These are phyloP conservation scores for Pachycephala philippinensis DNA, from an alignment of 2,113 vertebrate species.

Conservation along the genomic window DNA sequence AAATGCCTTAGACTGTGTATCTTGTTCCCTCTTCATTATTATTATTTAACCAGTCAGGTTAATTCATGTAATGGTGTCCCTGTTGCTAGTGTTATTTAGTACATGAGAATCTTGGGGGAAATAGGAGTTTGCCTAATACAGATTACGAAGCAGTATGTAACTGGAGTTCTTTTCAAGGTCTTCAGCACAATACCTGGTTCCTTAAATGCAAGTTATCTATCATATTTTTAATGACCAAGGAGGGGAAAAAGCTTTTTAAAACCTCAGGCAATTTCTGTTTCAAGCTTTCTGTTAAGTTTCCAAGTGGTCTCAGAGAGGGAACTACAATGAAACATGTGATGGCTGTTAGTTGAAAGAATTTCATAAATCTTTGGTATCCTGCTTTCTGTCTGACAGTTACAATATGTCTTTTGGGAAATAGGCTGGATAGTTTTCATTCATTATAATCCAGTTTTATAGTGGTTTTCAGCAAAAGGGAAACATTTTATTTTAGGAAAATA, in stretches of 20 bases:
- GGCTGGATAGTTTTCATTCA: neutral
- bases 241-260: neutral
- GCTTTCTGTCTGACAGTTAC: neutral
- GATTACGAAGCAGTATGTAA: neutral
- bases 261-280: neutral
- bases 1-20: neutral
- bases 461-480: neutral
- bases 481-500: neutral
- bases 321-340: neutral
- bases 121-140: neutral
- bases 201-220: neutral
- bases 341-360: neutral
- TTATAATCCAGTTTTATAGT: neutral
- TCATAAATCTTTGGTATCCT: neutral
- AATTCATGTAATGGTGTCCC: neutral
- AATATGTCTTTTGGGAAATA: neutral
- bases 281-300: neutral
- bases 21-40: neutral
- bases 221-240: neutral
- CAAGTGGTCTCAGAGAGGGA: neutral
- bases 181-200: neutral
- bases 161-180: neutral
- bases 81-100: neutral
- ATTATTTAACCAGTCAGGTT: neutral
- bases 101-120: neutral